phyloP scores from a whole-genome alignment of 1,140 invertebrate genomes.

The Wasmannia auropunctata region DNA sequence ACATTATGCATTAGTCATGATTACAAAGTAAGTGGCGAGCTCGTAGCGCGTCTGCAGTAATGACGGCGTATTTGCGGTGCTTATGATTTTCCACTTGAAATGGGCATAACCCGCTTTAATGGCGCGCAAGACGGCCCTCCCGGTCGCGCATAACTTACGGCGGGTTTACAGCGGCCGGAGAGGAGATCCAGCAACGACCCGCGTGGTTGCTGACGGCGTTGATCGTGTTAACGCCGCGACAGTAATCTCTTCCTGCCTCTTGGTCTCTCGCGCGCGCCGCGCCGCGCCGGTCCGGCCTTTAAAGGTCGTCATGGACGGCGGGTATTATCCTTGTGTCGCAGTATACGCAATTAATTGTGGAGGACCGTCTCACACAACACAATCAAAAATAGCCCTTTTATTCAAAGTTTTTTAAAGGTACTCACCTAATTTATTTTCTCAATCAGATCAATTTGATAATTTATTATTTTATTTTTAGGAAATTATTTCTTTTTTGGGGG shows the following conservation, averaged over 20 bases:
- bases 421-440: background rate
- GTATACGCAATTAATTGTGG: background rate
- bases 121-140: constrained; percentile 69
- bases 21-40: constrained; percentile 81
- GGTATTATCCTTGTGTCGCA: constrained; percentile 53
- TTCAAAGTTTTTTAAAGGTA: background rate
- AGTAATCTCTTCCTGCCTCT: constrained; percentile 62
- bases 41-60: constrained; percentile 76
- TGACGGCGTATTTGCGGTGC: constrained; percentile 79
- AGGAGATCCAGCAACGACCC: constrained; percentile 6
- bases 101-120: constrained; percentile 80
- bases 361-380: background rate
- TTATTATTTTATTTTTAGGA: background rate
- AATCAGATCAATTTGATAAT: background rate
- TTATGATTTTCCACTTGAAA: constrained; percentile 82
- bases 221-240: constrained; percentile 71
- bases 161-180: constrained; percentile 71
- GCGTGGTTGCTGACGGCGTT: constrained; percentile 55
- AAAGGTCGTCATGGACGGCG: constrained; percentile 62
- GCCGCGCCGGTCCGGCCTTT: constrained; percentile 58
- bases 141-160: constrained; percentile 73
- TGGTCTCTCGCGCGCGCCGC: constrained; percentile 7
- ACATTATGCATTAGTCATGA: constrained; percentile 81
- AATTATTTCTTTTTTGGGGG: background rate
- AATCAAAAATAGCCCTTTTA: background rate